Conservation (phyloP, 2,888 invertebrate species). For the Cheilosia urbana region DNA sequence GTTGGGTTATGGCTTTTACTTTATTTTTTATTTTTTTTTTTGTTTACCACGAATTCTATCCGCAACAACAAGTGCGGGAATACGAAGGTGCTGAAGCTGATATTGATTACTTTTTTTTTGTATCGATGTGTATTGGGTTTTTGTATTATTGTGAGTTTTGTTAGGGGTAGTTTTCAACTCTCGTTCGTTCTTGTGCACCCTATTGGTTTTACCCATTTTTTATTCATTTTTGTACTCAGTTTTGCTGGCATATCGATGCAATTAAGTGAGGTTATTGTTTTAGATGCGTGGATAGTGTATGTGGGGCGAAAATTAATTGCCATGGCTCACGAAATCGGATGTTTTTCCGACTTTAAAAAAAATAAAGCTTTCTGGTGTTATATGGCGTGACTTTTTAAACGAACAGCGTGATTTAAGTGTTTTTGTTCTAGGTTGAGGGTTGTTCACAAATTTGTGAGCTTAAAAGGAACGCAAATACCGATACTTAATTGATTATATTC, state of each 20-base stretch:
- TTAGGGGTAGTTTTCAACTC: neutral
- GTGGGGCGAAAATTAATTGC: constrained; percentile 36
- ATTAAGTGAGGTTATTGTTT: constrained; percentile 39
- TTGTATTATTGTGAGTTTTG: constrained; percentile 12
- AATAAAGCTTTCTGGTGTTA: constrained; percentile 5
- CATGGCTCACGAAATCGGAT: constrained; percentile 34
- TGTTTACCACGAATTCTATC: constrained; percentile 27
- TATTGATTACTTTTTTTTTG: constrained; percentile 44
- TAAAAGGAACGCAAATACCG: no score
- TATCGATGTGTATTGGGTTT: constrained; percentile 38
- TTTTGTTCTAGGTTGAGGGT: no score
- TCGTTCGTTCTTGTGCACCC: neutral
- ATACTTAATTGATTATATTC: no score
- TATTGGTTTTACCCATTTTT: constrained; percentile 10
- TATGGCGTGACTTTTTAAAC: neutral
- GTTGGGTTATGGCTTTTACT: constrained; percentile 21
- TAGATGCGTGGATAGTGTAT: constrained; percentile 1
- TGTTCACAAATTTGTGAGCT: no score
- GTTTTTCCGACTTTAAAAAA: neutral
- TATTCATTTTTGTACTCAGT: constrained; percentile 29
- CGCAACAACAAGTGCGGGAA: constrained; percentile 13
- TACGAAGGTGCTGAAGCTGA: neutral
- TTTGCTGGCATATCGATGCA: constrained; percentile 53
- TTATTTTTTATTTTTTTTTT: neutral
- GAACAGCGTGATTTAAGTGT: no score